Evolutionary conservation across 2,113 vertebrate genomes (phyloP), one percentile per base, ranked within the genome.

Genomic region (Lanius collurio): DNA sequence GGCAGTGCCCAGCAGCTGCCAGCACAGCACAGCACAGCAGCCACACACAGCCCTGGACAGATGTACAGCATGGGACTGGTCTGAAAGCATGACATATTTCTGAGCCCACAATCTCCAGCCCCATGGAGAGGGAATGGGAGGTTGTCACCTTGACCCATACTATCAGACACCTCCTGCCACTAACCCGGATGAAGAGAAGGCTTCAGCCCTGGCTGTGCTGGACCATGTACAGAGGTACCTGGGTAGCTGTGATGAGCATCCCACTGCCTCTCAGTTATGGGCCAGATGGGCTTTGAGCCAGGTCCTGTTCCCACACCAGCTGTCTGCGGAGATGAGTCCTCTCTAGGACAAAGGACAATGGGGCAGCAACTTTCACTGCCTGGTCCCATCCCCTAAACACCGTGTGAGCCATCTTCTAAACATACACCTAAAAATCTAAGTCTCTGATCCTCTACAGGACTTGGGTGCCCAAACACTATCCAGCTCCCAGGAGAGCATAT

Each of bases 11-110:
- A 59, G 22, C 13, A 17, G 49, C 7, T 37, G 30, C 59, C 2
- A 5, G 42, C 10, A 42, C 0, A 5, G n/a, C 10, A 42, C 0
- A 5, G n/a, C 0, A 0, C 22, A 49, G 68, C 24, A 63, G 35
- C 42, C 50, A 56, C 26, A 52, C 0, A 2, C 50, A 71, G 55
- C n/a, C 44, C 53, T 16, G n/a, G 30, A 44, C 10, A 71, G 41
- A 28, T 37, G 19, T 7, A 49, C 24, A 44, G 42, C 11, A 21
- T 0, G 0, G 26, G 21, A 49, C 28, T 37, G 47, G 18, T 20
- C 87, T 79, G 35, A 83, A 69, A 64, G 21, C 11, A 87, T 33
- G 41, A 42, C 3, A 13, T 39, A 30, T 52, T 69, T 52, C 71
- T 18, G 20, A 65, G 47, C 23, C 15, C n/a, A 64, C 49, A 73